Conservation (phyloP, 2,113 vertebrate species). For the Apeltes quadracus region DNA sequence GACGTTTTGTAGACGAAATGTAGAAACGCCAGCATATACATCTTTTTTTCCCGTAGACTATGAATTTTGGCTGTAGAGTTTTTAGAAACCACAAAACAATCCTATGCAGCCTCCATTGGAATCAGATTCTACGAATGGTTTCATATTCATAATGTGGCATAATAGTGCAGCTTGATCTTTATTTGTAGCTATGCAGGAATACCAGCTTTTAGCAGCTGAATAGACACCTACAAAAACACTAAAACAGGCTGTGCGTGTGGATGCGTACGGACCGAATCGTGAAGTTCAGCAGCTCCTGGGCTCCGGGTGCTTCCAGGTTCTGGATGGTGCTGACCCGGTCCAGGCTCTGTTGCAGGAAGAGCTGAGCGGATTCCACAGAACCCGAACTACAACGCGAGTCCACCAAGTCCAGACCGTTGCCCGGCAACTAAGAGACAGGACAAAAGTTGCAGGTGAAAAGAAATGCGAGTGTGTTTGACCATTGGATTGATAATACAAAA, state of each 20-base stretch:
- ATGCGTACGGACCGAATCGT: constrained; percentile 86
- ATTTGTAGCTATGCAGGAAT: not conserved
- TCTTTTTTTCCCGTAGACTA: no score
- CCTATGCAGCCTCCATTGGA: no score
- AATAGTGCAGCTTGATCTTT: not conserved
- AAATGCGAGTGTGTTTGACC: no score
- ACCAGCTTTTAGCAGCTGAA: not conserved
- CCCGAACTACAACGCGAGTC: constrained; percentile 74
- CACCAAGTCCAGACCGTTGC: constrained; percentile 79
- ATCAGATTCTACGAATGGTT: not conserved
- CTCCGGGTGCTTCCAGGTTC: constrained; percentile 88
- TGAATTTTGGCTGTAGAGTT: no score
- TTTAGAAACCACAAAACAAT: no score
- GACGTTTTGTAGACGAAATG: not conserved
- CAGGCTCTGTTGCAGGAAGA: constrained; percentile 94
- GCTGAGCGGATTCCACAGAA: constrained; percentile 89
- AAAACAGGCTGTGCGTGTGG: not conserved
- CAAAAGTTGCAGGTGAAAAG: not conserved
- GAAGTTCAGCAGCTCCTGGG: constrained; percentile 92
- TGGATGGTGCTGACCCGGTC: constrained; percentile 89
- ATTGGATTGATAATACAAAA: not conserved
- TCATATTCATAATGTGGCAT: no score
- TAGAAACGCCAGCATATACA: not conserved
- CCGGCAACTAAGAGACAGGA: constrained; percentile 82
- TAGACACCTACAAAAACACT: not conserved